A percentile compares a stretch with the other conserved stretches of the same genome.
Conservation (phyloP, 2,113 vertebrate species). For the Lophius piscatorius region DNA sequence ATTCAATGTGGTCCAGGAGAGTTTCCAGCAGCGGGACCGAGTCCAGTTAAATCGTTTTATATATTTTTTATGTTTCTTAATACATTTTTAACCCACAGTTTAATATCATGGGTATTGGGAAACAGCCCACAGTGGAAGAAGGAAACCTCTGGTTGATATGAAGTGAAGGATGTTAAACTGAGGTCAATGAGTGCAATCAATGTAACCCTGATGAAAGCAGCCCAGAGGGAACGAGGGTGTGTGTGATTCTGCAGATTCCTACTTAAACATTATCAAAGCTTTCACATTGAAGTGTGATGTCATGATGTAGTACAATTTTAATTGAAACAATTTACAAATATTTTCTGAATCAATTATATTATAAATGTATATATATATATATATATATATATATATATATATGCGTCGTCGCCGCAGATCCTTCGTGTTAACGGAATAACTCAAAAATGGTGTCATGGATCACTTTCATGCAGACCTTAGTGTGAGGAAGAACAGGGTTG, state of each 20-base stretch:
- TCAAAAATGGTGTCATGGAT: too few species aligned
- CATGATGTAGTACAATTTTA: too few species aligned
- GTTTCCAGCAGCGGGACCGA: conserved; percentile 18
- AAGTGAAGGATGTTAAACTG: conserved; percentile 47
- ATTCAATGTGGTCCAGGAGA: conserved; percentile 34
- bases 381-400: too few species aligned
- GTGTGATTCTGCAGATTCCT: conserved; percentile 2
- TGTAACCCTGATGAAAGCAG: conserved; percentile 11
- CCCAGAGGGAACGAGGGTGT: neutral
- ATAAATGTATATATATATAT: too few species aligned
- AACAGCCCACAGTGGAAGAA: conserved; percentile 23
- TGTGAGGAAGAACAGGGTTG: too few species aligned
- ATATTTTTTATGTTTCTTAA: conserved; percentile 56
- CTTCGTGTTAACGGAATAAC: too few species aligned
- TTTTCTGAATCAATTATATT: too few species aligned
- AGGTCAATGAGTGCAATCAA: conserved; percentile 40
- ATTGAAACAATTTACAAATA: too few species aligned
- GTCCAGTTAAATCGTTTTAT: conserved; percentile 54
- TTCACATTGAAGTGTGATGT: too few species aligned
- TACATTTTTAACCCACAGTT: conserved; percentile 60
- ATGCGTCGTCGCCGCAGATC: too few species aligned
- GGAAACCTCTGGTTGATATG: conserved; percentile 13
- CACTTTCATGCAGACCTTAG: too few species aligned
- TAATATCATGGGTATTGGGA: conserved; percentile 41
- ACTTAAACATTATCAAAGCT: too few species aligned